These are phyloP conservation scores for Pachydiplax longipennis DNA, from an alignment of 2,888 invertebrate species.

Conservation along the genomic window DNA sequence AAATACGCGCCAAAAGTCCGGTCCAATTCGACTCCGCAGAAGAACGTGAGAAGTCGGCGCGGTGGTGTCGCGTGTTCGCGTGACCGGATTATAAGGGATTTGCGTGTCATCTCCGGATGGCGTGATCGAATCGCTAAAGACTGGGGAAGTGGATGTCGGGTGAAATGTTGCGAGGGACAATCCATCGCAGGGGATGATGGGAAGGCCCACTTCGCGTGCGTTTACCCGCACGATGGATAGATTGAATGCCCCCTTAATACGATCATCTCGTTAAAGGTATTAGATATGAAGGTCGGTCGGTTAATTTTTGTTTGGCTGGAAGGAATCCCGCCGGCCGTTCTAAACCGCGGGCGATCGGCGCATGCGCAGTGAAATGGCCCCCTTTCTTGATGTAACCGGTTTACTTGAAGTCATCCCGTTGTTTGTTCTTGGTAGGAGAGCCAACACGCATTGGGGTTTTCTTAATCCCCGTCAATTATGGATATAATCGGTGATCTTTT, in stretches of 20 bases:
- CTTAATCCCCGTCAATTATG: no score
- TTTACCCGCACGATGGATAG: not conserved
- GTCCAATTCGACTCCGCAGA: not conserved
- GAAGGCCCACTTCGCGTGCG: not conserved
- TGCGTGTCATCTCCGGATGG: not conserved
- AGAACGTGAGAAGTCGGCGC: not conserved
- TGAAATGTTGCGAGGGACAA: not conserved
- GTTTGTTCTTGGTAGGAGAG: no score
- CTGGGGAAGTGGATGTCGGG: not conserved
- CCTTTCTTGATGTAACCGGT: no score
- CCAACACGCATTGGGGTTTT: no score
- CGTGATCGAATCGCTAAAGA: not conserved
- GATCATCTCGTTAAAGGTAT: conserved; percentile 15
- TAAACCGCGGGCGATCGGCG: not conserved
- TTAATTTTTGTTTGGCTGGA: not conserved
- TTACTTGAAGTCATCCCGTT: no score
- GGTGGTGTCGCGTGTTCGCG: not conserved
- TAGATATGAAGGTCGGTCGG: conserved; percentile 4
- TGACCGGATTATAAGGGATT: not conserved
- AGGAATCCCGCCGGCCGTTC: not conserved
- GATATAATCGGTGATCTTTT: no score
- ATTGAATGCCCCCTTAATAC: not conserved
- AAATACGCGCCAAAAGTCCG: no score
- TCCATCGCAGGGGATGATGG: no score
- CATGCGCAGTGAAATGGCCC: not conserved